These are phyloP conservation scores for Temnothorax unifasciatus DNA, from an alignment of 2,888 invertebrate genomes.

Conservation along the genomic window DNA sequence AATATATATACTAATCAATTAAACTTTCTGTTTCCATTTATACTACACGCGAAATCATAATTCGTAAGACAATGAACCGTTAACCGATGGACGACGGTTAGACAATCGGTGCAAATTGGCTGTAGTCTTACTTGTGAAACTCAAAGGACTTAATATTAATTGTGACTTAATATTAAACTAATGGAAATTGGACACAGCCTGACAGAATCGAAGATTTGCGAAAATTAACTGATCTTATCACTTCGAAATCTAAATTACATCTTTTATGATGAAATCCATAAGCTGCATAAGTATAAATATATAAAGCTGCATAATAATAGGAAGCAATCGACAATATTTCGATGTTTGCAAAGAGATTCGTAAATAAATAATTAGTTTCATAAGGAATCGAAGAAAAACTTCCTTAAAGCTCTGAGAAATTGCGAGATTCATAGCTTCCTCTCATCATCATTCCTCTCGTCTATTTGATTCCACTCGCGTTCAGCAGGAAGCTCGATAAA, in stretches of 20 bases:
- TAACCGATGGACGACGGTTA: neutral
- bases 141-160: slow-evolving; percentile 64
- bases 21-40: slow-evolving; percentile 2
- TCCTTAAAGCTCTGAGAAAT: neutral
- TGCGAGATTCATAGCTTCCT: slow-evolving; percentile 12
- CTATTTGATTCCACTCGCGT: neutral
- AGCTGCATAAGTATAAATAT: neutral
- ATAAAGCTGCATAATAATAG: neutral
- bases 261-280: neutral
- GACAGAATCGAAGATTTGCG: slow-evolving; percentile 13
- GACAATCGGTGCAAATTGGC: slow-evolving; percentile 14
- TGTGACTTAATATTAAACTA: slow-evolving; percentile 32
- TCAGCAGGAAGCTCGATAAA: slow-evolving; percentile 20
- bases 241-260: slow-evolving; percentile 19
- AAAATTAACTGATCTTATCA: slow-evolving; percentile 34
- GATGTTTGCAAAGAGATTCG: neutral
- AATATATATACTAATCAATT: neutral
- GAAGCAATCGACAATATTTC: neutral
- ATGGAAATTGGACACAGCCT: slow-evolving; percentile 30
- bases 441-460: neutral
- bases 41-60: neutral
- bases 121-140: slow-evolving; percentile 59
- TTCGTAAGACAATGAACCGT: neutral
- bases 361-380: slow-evolving; percentile 9
- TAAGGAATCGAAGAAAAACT: neutral